Base-by-base conservation (phyloP, 2,888 invertebrate genomes). In the Aporophyla lueneburgensis region DNA sequence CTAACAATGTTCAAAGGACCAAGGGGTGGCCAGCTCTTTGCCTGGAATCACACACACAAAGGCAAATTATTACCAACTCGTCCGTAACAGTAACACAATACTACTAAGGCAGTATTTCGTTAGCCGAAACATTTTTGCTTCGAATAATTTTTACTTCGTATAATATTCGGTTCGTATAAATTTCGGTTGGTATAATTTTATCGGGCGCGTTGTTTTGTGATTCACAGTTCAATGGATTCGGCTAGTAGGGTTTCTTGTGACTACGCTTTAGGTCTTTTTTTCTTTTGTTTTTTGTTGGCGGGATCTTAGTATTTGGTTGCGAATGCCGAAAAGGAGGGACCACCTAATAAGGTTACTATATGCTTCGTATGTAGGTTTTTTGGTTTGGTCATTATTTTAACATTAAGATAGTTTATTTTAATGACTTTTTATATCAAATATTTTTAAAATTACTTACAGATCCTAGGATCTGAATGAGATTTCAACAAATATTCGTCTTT, bases 151-250 rank as follows among this genome's bases (percentile, higher is more conserved):
- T 80, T 19, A 68, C 40, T 76, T 62, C 58, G 65, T 85, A 87
- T 89, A 84, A 86, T 86, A 78, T 86, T 84, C 66, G 73, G 78
- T 66, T 80, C 62, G 74, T 74, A 80, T 82, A 73, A 63, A 65
- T 78, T 84, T 80, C 58, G 62, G 51, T 71, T 59, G 68, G 71
- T 85, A 87, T 90, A 83, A 86, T 83, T 86, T 88, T 86, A 87
- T 88, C 88, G 88, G 78, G 80, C 91, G 93, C 93, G 93, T 92
- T 92, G 92, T 92, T 88, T 89, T 90, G 90, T 89, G 88, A 90
- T 87, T 92, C 88, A 93, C 94, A 91, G 91, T 89, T 88, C 88
- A 89, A 71, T 70, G 88, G 71, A 62, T 81, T 71, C 80, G 75
- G 81, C 86, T 86, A 87, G 89, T 91, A 90, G 83, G 91, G 92